phyloP scores from a whole-genome alignment of 2,888 invertebrate genomes.

The Penaeus monodon region DNA sequence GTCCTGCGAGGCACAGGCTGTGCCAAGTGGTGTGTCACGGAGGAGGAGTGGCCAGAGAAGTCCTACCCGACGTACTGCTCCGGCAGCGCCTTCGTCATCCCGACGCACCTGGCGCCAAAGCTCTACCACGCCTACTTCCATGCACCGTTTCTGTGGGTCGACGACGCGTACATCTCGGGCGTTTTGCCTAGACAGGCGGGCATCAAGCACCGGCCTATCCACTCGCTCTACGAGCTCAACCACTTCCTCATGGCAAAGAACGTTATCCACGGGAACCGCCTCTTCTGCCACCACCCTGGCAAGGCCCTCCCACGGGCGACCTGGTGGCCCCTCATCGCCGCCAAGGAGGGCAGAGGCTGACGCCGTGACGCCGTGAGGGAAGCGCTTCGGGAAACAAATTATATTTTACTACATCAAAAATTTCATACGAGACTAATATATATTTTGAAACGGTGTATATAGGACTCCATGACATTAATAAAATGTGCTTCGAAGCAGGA shows the following conservation, averaged over 20 bases:
- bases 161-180: slow-evolving; percentile 85
- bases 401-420: not conserved
- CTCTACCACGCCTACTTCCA: slow-evolving; percentile 73
- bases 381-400: not conserved
- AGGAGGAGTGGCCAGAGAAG: slow-evolving; percentile 76
- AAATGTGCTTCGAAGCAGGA: too few relatives aligned
- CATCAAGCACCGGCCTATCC: slow-evolving; percentile 17
- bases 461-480: too few relatives aligned
- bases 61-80: slow-evolving; percentile 83
- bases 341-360: slow-evolving; percentile 19
- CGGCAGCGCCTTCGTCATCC: slow-evolving; percentile 77
- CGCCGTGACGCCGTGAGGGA: not conserved
- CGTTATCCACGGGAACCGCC: slow-evolving; percentile 25
- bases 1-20: slow-evolving; percentile 65
- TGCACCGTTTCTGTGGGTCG: slow-evolving; percentile 85
- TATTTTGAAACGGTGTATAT: not conserved
- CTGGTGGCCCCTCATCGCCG: slow-evolving; percentile 32
- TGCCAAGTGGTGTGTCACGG: slow-evolving; percentile 81
- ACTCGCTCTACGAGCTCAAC: slow-evolving; percentile 39
- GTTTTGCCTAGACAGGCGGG: slow-evolving; percentile 71
- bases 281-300: slow-evolving; percentile 45
- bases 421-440: not conserved
- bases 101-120: not conserved
- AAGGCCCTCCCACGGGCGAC: not conserved
- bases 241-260: slow-evolving; percentile 30